Percentiles rank a stretch among this genome's conserved stretches.
Evolutionary conservation across 2,888 invertebrate species (phyloP).

Genomic region (Baccha elongata): DNA sequence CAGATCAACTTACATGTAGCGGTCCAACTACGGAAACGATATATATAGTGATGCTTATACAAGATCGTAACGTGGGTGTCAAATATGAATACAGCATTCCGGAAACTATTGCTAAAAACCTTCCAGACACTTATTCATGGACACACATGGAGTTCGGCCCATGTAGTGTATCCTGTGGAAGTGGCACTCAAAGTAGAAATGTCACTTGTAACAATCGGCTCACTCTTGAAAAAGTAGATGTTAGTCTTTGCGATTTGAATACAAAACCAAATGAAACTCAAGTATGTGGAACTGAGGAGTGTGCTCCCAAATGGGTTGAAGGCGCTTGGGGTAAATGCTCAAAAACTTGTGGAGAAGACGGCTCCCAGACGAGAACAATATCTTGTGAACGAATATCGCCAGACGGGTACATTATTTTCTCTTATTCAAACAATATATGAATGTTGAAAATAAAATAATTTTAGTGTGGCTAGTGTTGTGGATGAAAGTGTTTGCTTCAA

Average conservation of each 20-base stretch:
- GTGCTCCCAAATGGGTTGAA: constrained; percentile 91
- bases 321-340: constrained; percentile 84
- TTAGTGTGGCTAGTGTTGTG: constrained; percentile 86
- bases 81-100: constrained; percentile 96
- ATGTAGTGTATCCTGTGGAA: constrained; percentile 95
- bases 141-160: constrained; percentile 86
- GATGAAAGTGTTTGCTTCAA: constrained; percentile 89
- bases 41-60: constrained; percentile 91
- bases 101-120: constrained; percentile 86
- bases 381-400: constrained; percentile 91
- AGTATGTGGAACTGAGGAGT: constrained; percentile 89
- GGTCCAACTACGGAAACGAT: constrained; percentile 96
- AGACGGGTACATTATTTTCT: constrained; percentile 84
- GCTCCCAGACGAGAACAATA: constrained; percentile 87
- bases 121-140: constrained; percentile 93
- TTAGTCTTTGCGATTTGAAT: constrained; percentile 90
- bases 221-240: constrained; percentile 88
- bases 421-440: background rate
- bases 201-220: constrained; percentile 91
- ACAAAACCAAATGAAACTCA: constrained; percentile 88
- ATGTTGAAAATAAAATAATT: constrained; percentile 45
- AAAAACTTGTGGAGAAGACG: constrained; percentile 90
- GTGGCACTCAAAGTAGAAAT: constrained; percentile 91
- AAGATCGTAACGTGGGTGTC: constrained; percentile 92
- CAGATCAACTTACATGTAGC: constrained; percentile 91